Conservation (phyloP, 1,140 invertebrate genomes). For the Aradophagus sp. region DNA sequence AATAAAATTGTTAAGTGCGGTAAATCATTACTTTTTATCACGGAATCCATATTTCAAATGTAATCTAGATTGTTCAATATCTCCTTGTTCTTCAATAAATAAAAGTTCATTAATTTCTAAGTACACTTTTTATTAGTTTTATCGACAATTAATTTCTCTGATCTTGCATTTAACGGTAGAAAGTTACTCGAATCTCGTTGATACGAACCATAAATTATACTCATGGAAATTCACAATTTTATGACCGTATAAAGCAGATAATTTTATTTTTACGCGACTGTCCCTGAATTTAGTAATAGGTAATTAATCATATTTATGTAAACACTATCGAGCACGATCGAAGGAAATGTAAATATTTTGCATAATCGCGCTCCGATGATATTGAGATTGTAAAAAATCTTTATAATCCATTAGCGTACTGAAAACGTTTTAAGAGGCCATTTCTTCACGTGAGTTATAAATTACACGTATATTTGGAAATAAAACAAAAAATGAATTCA, state of each 20-base stretch:
- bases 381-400: conserved; percentile 13
- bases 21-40: too few relatives aligned
- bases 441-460: neutral
- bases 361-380: conserved; percentile 20
- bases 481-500: conserved; percentile 9
- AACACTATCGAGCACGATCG: conserved; percentile 10
- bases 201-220: conserved; percentile 21
- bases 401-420: neutral
- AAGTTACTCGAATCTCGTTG: conserved; percentile 25
- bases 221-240: conserved; percentile 38
- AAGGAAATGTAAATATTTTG: conserved; percentile 22
- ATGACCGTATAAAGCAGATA: conserved; percentile 27
- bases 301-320: conserved; percentile 34
- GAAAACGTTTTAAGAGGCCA: too few relatives aligned
- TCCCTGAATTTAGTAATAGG: conserved; percentile 30
- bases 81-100: too few relatives aligned
- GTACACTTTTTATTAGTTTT: conserved; percentile 19
- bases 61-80: too few relatives aligned
- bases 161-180: conserved; percentile 34
- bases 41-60: too few relatives aligned
- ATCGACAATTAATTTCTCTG: conserved; percentile 28
- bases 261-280: conserved; percentile 36
- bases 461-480: neutral
- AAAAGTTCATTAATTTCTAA: conserved; percentile 28
- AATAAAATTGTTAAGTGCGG: too few relatives aligned